Evolutionary conservation across 2,113 vertebrate species (phyloP), one percentile per base, ranked within the genome.

Genomic region (Numenius arquata): DNA sequence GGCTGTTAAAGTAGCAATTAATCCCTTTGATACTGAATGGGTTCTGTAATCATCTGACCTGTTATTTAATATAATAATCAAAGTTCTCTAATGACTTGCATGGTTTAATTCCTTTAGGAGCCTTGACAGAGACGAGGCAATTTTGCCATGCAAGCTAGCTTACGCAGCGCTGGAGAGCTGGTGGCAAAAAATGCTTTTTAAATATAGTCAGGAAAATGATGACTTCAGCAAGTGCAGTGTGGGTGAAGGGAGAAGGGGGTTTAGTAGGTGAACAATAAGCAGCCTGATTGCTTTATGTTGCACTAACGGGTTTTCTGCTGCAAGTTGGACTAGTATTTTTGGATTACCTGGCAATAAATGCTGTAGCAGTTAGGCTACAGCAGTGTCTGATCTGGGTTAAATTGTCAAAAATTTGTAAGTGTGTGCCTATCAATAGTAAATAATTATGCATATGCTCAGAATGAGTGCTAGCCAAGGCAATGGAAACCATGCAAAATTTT

Each of bases 21-120:
- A 92, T 96, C 32, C 41, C 20, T 93, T 75, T 91, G 66, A 72
- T 95, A 90, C 25, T 56, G 56, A 56, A n/a, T 32, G 62, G 29
- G 32, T 79, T 92, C 80, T 85, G 43, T 90, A 88, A 82, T 93
- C 48, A 68, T 89, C 62, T 79, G 74, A 87, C 41, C 80, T 91
- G 45, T 75, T 92, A 73, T 66, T 95, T 93, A 82, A 87, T 58
- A 81, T 38, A 73, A 75, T 85, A 89, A 95, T 77, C 73, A 36
- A 75, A 94, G 66, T 79, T 95, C 53, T 93, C 36, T 92, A 86
- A 84, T 92, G 79, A 74, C 79, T 87, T 67, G 13, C 34, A 25
- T 65, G 32, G 38, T 84, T 92, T 94, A 95, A 89, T 92, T 93
- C 75, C 88, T 90, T 71, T 43, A 74, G 85, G 76, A 96, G 5